Evolutionary conservation across 1,140 invertebrate genomes (phyloP), one percentile per base, ranked within the genome.

Genomic region (Prorops nasuta): DNA sequence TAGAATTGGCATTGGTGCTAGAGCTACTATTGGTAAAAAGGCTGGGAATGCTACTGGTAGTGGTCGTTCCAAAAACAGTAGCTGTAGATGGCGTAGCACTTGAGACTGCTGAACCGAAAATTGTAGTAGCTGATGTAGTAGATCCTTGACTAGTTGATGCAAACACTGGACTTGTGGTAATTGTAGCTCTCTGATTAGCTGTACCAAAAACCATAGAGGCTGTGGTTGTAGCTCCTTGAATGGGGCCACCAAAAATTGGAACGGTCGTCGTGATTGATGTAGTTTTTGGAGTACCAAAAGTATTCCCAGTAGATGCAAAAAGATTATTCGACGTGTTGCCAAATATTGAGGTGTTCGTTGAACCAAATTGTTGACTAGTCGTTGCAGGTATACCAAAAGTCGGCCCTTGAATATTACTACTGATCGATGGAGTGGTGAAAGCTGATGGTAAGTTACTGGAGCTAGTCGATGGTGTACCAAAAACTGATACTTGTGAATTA

Each of bases 191-290:
- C n/a, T n/a, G n/a, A n/a, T n/a, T n/a, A n/a, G n/a, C n/a, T n/a
- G n/a, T n/a, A n/a, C n/a, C n/a, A n/a, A 49, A 6, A 8, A 40
- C 58, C 3, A 35, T 44, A 7, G 58, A 16, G 2, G n/a, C 3
- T 2, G 4, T 32, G 2, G 43, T 2, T 19, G 42, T 12, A n/a
- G n/a, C n/a, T n/a, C n/a, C n/a, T n/a, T n/a, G n/a, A n/a, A n/a
- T n/a, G n/a, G n/a, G n/a, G n/a, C n/a, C n/a, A 16, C 42, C 34
- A n/a, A 56, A 60, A 0, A 35, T 35, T 0, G 59, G 6, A 28
- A 17, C 9, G 0, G 31, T 31, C 6, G 31, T 20, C 10, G 28
- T 34, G 4, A n/a, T 31, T 8, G 31, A 19, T 0, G 22, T 39
- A 1, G 3, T 46, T 1, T 12, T 20, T 4, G 19, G 0, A 20